A percentile compares a stretch with the other conserved stretches of the same genome.
Conservation (phyloP, 2,888 invertebrate genomes). For the Crossocerus cetratus region DNA sequence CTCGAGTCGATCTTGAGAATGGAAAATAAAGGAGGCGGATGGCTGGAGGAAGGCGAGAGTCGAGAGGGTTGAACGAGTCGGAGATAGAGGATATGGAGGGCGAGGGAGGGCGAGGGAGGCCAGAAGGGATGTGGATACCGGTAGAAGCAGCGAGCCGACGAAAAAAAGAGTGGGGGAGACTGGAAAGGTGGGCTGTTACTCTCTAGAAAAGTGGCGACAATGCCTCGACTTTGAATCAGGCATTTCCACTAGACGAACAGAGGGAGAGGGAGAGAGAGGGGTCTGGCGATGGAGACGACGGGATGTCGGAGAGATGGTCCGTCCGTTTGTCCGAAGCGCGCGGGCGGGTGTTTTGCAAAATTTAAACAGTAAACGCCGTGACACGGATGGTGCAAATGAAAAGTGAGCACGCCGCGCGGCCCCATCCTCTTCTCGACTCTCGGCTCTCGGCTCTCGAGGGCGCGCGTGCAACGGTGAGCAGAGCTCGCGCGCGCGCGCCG, state of each 20-base stretch:
- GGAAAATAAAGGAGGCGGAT: slow-evolving; percentile 48
- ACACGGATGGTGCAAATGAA: slow-evolving; percentile 43
- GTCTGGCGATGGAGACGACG: slow-evolving; percentile 15
- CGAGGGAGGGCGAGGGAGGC: slow-evolving; percentile 5
- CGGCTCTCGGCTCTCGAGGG: slow-evolving; percentile 1
- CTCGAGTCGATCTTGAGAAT: slow-evolving; percentile 68
- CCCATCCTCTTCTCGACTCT: slow-evolving; percentile 11
- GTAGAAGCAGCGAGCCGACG: background rate
- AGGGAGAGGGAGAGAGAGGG: slow-evolving; percentile 7
- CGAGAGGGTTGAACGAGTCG: slow-evolving; percentile 45
- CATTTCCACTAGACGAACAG: slow-evolving; percentile 21
- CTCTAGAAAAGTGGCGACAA: slow-evolving; percentile 56
- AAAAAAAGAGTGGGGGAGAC: background rate
- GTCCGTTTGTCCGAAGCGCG: slow-evolving; percentile 29
- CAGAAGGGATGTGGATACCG: background rate
- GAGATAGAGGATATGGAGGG: slow-evolving; percentile 7
- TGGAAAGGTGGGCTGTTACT: slow-evolving; percentile 54
- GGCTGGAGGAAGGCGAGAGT: slow-evolving; percentile 52
- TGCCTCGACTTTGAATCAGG: slow-evolving; percentile 54
- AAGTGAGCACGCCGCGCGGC: slow-evolving; percentile 33
- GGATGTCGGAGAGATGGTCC: slow-evolving; percentile 31
- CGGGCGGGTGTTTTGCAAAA: slow-evolving; percentile 53
- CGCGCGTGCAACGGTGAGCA: slow-evolving; percentile 7
- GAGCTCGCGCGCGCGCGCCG: slow-evolving; percentile 13
- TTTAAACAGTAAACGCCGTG: slow-evolving; percentile 51